Evolutionary conservation across 2,797 vertebrate species (phyloP).

Genomic region (Buphagus erythrorhynchus): DNA sequence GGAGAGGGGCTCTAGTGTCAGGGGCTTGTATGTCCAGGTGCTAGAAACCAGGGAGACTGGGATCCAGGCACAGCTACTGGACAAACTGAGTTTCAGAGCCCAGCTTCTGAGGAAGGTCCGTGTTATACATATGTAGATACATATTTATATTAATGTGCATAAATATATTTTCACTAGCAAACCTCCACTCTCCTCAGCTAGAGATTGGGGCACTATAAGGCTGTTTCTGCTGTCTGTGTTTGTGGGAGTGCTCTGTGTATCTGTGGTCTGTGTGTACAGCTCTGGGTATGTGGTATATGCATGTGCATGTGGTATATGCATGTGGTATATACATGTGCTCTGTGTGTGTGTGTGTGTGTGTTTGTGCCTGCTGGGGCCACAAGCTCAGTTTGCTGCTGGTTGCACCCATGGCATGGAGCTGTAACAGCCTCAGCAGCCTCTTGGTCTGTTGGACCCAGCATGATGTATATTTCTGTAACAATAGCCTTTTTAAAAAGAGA

Average conservation of each 20-base stretch:
- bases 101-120: neutral
- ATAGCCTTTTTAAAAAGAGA: accelerated
- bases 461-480: neutral
- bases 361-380: neutral
- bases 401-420: neutral
- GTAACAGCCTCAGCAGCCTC: neutral
- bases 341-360: accelerated
- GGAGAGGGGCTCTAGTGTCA: neutral
- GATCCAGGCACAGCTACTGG: neutral
- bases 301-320: too few species aligned
- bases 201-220: neutral
- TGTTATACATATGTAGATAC: neutral
- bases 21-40: neutral
- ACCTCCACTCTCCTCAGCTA: neutral
- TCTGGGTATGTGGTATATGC: accelerated
- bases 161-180: neutral
- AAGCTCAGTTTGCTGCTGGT: neutral
- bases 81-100: neutral
- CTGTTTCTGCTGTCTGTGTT: neutral
- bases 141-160: neutral
- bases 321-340: too few species aligned
- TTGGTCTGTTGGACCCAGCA: neutral
- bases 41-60: neutral
- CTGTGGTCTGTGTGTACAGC: neutral
- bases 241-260: neutral